phyloP scores from a whole-genome alignment of 2,113 vertebrate genomes.

The Ondatra zibethicus region DNA sequence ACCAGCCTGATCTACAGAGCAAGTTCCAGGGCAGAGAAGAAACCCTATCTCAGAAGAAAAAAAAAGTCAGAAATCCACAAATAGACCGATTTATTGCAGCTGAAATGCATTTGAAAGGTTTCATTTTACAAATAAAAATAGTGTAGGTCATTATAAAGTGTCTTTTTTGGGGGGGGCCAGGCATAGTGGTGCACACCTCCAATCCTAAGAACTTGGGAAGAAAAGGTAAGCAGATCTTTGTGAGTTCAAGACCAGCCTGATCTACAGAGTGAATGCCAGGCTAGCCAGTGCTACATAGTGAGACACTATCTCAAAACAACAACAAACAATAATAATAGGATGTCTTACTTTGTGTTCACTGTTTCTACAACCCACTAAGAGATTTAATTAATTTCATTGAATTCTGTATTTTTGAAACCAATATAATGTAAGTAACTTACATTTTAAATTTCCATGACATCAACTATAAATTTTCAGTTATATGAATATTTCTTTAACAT shows the following conservation, averaged over 20 bases:
- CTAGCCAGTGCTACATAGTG: too few relatives aligned
- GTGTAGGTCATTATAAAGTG: neutral
- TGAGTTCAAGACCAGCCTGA: neutral
- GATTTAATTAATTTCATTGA: conserved; percentile 43
- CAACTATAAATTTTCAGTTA: conserved; percentile 31
- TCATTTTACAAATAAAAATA: conserved; percentile 43
- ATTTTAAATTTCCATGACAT: conserved; percentile 20
- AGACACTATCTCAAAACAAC: neutral
- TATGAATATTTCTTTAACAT: neutral
- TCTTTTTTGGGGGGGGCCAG: neutral
- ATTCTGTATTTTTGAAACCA: conserved; percentile 49
- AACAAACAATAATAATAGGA: neutral
- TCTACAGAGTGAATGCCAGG: neutral
- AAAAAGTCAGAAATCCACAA: conserved; percentile 21
- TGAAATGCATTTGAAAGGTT: conserved; percentile 43
- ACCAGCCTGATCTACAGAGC: neutral
- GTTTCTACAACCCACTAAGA: conserved; percentile 16
- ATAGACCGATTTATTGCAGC: conserved; percentile 14
- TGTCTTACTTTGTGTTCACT: conserved; percentile 1
- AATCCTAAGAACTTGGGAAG: neutral
- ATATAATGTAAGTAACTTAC: conserved; percentile 11
- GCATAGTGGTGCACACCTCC: neutral
- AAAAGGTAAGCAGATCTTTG: neutral
- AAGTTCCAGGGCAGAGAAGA: neutral
- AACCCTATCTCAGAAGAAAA: neutral